phyloP scores from a whole-genome alignment of 2,797 vertebrate genomes.

The Rousettus madagascariensis region DNA sequence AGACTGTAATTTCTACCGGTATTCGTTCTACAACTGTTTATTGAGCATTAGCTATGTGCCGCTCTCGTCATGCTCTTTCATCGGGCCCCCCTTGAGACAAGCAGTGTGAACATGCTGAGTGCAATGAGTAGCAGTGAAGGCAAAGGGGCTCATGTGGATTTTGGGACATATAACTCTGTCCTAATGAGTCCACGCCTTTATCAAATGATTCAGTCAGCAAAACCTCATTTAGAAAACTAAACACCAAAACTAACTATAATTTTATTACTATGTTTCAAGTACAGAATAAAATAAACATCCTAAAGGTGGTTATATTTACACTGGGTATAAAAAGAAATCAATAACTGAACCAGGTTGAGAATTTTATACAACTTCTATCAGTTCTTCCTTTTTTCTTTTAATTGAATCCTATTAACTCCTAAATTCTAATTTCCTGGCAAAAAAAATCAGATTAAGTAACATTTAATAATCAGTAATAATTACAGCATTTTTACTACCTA shows the following conservation, averaged over 20 bases:
- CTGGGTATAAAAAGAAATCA: conserved; percentile 20
- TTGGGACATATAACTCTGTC: neutral
- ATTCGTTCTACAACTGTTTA: neutral
- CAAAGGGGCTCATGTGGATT: neutral
- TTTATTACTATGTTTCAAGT: neutral
- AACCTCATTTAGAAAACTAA: conserved; percentile 36
- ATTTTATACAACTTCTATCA: neutral
- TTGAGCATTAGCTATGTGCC: neutral
- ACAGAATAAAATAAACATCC: neutral
- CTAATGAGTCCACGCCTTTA: neutral
- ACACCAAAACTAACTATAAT: neutral
- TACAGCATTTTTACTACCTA: neutral
- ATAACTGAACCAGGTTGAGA: neutral
- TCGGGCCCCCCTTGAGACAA: neutral
- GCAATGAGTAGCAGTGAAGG: neutral
- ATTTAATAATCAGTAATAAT: conserved; percentile 1
- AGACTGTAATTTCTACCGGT: neutral
- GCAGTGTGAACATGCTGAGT: neutral
- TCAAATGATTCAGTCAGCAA: neutral
- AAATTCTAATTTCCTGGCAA: neutral
- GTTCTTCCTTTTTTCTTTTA: neutral
- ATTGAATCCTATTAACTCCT: neutral
- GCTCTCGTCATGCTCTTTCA: neutral
- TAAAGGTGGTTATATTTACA: neutral
- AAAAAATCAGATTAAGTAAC: neutral